Conservation (phyloP, 2,797 vertebrate species). For the Gallinago solitaria region DNA sequence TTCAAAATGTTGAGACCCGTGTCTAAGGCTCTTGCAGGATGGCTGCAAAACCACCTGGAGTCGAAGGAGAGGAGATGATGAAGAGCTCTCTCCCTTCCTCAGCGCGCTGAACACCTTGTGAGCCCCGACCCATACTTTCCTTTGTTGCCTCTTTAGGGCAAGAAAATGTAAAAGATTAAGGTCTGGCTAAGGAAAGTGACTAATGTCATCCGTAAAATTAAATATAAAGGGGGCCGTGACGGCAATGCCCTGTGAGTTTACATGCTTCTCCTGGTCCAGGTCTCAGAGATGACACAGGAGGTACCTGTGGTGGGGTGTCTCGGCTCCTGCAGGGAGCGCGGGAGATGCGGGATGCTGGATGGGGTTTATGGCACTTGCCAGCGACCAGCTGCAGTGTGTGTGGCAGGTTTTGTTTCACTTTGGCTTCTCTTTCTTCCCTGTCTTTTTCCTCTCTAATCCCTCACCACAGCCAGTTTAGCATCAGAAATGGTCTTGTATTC, state of each 20-base stretch:
- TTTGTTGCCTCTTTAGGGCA: background rate
- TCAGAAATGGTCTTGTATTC: background rate
- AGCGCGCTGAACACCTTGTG: background rate
- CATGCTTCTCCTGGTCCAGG: background rate
- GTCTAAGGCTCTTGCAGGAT: background rate
- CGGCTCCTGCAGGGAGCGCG: accelerated
- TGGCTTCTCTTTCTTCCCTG: background rate
- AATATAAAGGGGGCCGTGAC: background rate
- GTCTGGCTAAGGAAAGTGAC: background rate
- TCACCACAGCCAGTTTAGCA: background rate
- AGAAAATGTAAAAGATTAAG: background rate
- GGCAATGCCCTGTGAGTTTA: background rate
- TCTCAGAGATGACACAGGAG: accelerated
- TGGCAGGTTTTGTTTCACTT: slow-evolving; percentile 4
- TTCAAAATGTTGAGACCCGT: background rate
- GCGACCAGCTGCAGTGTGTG: background rate
- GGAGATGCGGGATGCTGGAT: background rate
- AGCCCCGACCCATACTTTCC: background rate
- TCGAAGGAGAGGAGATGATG: background rate
- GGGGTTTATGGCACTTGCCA: background rate
- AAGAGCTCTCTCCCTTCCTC: background rate
- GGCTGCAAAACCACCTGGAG: background rate
- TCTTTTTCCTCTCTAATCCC: background rate
- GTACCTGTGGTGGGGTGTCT: background rate
- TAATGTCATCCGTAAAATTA: background rate